phyloP scores from a whole-genome alignment of 2,888 invertebrate species.

The Plutella xylostella region DNA sequence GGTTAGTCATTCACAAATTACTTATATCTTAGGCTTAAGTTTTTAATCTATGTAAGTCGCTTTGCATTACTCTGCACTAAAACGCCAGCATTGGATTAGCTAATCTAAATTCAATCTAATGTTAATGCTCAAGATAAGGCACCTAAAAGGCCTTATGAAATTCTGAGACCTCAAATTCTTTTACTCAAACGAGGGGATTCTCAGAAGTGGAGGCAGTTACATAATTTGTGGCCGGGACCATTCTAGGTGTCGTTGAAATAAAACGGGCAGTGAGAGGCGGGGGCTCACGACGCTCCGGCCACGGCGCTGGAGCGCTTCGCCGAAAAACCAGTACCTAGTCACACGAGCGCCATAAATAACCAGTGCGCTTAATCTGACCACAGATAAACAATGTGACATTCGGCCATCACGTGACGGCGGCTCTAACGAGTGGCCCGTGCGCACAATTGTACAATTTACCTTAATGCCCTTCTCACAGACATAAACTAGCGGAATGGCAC shows the following conservation, averaged over 20 bases:
- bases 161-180: not conserved
- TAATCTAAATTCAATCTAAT: not conserved
- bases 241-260: slow-evolving; percentile 66
- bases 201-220: not conserved
- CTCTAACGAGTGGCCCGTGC: slow-evolving; percentile 65
- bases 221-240: slow-evolving; percentile 13
- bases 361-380: slow-evolving; percentile 58
- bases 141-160: not conserved
- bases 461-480: slow-evolving; percentile 55
- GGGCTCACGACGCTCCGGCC: slow-evolving; percentile 62
- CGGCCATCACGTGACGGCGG: slow-evolving; percentile 37
- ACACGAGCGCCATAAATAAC: slow-evolving; percentile 55
- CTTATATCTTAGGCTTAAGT: not conserved
- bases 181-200: not conserved
- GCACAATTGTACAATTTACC: slow-evolving; percentile 64
- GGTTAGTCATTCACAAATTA: not conserved
- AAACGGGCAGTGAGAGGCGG: slow-evolving; percentile 66
- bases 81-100: not conserved
- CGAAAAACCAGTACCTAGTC: slow-evolving; percentile 32
- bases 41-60: not conserved
- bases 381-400: slow-evolving; percentile 62
- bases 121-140: not conserved
- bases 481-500: slow-evolving; percentile 55
- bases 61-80: not conserved
- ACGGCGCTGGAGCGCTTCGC: slow-evolving; percentile 59